A percentile compares a stretch with the other conserved stretches of the same genome.
Conservation (phyloP, 2,797 vertebrate species). For the Anguilla pacifica region DNA sequence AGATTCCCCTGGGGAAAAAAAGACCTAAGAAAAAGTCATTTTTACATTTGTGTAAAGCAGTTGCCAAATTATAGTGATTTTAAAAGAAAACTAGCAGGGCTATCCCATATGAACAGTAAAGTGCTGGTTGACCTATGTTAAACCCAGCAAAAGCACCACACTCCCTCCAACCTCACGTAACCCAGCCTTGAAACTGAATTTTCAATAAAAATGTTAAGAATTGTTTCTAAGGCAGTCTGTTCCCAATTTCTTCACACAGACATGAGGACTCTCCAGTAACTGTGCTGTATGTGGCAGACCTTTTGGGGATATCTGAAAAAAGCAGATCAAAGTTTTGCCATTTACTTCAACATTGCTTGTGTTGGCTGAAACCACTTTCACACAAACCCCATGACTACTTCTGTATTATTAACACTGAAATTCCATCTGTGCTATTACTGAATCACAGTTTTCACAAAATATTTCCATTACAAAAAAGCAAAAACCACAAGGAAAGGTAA, state of each 20-base stretch:
- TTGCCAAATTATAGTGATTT: not conserved
- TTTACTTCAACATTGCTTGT: not conserved
- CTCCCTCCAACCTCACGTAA: conserved; percentile 40
- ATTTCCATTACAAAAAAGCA: too few species aligned
- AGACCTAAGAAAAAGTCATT: not conserved
- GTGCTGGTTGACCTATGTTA: conserved; percentile 55
- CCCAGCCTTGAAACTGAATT: conserved; percentile 34
- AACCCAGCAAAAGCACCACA: conserved; percentile 29
- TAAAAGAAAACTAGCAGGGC: not conserved
- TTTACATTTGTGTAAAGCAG: not conserved
- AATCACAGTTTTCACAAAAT: not conserved
- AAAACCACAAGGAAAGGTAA: too few species aligned
- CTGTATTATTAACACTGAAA: not conserved
- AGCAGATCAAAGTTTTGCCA: not conserved
- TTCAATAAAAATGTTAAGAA: conserved; percentile 40
- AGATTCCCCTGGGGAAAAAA: too few species aligned
- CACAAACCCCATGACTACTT: not conserved
- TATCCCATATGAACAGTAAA: conserved; percentile 19
- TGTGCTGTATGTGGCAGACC: conserved; percentile 23
- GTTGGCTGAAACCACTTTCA: not conserved
- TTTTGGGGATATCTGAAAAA: not conserved
- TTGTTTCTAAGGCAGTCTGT: conserved; percentile 52
- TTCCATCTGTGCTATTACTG: not conserved
- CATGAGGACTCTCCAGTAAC: conserved; percentile 28
- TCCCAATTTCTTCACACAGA: conserved; percentile 55